Evolutionary conservation across 2,113 vertebrate species (phyloP), one percentile per base, ranked within the genome.

Genomic region (Myiagra hebetior): DNA sequence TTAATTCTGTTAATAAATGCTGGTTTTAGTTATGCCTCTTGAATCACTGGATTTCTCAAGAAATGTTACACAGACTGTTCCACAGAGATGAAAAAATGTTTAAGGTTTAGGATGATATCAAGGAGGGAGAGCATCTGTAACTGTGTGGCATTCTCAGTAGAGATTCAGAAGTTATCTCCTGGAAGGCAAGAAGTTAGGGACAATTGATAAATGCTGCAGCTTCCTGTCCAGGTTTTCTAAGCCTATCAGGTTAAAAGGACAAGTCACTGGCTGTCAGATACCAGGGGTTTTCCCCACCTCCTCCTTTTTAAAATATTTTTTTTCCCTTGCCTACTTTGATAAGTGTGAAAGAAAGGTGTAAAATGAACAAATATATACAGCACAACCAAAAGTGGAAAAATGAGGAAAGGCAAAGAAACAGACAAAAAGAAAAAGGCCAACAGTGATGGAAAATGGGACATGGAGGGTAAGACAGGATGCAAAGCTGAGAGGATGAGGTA

Each of bases 251-350:
- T 62, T 62, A 53, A 77, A 80, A 88, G 31, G 15, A 42, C 2
- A 47, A 88, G 8, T 4, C 23, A 44, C 4, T 37, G 15, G 2
- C 10, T 90, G 9, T 52, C 52, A 85, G 7, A 67, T 52, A 68
- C 2, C 1, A 20, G 17, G 16, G 13, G 1, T 0, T 1, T 28
- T 31, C 6, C 10, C 23, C 1, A 0, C 4, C 9, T 4, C 2
- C 1, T 4, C 3, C 1, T 8, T 8, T 19, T 13, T 5, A 2
- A 42, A 42, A 8, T 15, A 4, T 7, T 21, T 33, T 14, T 6
- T 14, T 15, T 2, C 2, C 9, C 12, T 42, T 67, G 11, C 8
- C 9, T 75, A 11, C 6, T 67, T 81, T 62, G 26, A 7, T 57
- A 73, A 53, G 3, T 19, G 10, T 64, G 11, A 30, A 24, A 74